Base-by-base conservation (phyloP, 2,888 invertebrate species). In the Sisyra nigra region DNA sequence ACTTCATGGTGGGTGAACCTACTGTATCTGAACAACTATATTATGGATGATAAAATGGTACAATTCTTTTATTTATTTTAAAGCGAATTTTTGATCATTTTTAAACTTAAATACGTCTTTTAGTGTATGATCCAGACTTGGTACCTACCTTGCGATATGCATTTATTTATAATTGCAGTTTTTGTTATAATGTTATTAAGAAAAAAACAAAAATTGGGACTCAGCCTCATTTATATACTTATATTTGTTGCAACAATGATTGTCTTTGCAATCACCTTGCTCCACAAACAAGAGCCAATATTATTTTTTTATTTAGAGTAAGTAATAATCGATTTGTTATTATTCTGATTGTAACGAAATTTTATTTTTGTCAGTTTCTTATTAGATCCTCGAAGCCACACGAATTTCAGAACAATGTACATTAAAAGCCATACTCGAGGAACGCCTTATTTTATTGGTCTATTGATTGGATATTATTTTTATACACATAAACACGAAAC, bases 141-240 rank as follows among this genome's bases (percentile, higher is more conserved):
- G 80, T 79, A 77, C 58, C 67, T 80, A 31, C 74, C 80, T 0
- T 76, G 75, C 46, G 80, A 80, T 57, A 76, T 78, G 60, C 80
- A 80, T 55, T 74, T 69, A 60, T 77, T 76, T 58, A 58, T 73
- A 38, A 54, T 76, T 11, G 69, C 70, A 0, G 57, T 72, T n/a
- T 53, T 68, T 13, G 49, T 69, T n/a, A 68, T 64, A 50, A 56
- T 63, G 49, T 39, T 72, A 9, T 65, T 71, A 51, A 62, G 60
- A 36, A 60, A 56, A 9, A 53, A 55, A 4, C 64, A 62, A 0
- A 57, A 54, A 10, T 19, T 65, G 0, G 72, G 70, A 1, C 45
- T 68, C 9, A 48, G 55, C 11, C 48, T 63, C 5, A 57, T 67
- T 2, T 50, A 52, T 0, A 29, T 58, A 1, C 45, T 71, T 1